Conservation (phyloP, 2,888 invertebrate genomes). For the Troides oblongomaculatus region DNA sequence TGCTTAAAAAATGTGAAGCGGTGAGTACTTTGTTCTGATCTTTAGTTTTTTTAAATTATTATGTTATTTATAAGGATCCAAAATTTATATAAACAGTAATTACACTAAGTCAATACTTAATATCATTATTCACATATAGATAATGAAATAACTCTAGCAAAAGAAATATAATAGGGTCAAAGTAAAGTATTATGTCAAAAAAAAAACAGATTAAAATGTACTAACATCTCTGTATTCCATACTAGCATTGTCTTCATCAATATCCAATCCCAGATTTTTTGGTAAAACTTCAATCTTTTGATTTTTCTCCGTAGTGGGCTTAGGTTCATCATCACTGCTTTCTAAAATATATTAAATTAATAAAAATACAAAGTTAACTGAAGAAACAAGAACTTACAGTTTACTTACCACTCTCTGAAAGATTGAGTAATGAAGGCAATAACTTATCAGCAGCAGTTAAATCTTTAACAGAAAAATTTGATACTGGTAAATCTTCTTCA, state of each 20-base stretch:
- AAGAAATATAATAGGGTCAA: too few species aligned
- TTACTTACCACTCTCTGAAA: constrained; percentile 74
- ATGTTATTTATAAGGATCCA: too few species aligned
- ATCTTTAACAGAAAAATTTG: constrained; percentile 62
- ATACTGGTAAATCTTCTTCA: constrained; percentile 39
- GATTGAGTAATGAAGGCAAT: constrained; percentile 66
- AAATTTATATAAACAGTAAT: too few species aligned
- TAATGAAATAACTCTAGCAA: too few species aligned
- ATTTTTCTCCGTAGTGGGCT: constrained; percentile 33
- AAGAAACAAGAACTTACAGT: background rate
- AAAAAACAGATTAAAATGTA: constrained; percentile 22
- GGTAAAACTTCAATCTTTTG: constrained; percentile 30
- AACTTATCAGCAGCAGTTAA: constrained; percentile 70
- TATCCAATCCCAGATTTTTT: constrained; percentile 34
- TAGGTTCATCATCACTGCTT: constrained; percentile 70
- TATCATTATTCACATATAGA: too few species aligned
- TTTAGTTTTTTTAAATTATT: too few species aligned
- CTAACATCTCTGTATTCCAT: constrained; percentile 67
- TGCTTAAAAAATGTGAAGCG: too few species aligned
- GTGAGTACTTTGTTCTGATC: too few species aligned
- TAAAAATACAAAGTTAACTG: background rate
- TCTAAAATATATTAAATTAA: constrained; percentile 46
- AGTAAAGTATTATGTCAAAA: too few species aligned
- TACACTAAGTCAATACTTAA: too few species aligned
- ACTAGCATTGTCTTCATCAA: constrained; percentile 51